These are phyloP conservation scores for Setipinna tenuifilis DNA, from an alignment of 2,797 vertebrate species.

Conservation along the genomic window DNA sequence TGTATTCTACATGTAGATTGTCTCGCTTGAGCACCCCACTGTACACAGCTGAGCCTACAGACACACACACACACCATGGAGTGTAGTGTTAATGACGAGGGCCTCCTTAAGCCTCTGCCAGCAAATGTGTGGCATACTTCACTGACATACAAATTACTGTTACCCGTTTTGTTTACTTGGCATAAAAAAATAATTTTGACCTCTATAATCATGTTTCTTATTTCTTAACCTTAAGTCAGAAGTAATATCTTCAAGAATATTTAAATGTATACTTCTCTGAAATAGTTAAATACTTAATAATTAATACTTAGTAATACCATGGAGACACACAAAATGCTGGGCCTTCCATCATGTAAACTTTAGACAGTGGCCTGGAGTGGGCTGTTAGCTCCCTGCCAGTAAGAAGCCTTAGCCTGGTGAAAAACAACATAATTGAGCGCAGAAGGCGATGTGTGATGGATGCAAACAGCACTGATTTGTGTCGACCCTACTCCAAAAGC, in stretches of 20 bases:
- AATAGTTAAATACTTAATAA: background rate
- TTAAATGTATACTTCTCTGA: background rate
- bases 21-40: background rate
- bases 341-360: conserved; percentile 43
- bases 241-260: background rate
- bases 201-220: background rate
- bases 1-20: no score
- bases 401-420: conserved; percentile 14
- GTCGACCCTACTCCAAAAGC: conserved; percentile 20
- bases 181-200: background rate
- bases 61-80: background rate
- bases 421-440: conserved; percentile 37
- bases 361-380: conserved; percentile 26
- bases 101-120: background rate
- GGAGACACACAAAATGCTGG: conserved; percentile 38
- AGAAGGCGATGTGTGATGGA: conserved; percentile 29
- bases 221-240: background rate
- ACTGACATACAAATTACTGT: background rate
- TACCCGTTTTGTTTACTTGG: background rate
- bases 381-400: conserved; percentile 22
- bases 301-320: background rate
- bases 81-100: background rate
- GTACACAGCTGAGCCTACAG: background rate
- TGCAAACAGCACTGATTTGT: background rate
- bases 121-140: background rate